Evolutionary conservation across 2,797 vertebrate genomes (phyloP).

Genomic region (Okamejei kenojei): DNA sequence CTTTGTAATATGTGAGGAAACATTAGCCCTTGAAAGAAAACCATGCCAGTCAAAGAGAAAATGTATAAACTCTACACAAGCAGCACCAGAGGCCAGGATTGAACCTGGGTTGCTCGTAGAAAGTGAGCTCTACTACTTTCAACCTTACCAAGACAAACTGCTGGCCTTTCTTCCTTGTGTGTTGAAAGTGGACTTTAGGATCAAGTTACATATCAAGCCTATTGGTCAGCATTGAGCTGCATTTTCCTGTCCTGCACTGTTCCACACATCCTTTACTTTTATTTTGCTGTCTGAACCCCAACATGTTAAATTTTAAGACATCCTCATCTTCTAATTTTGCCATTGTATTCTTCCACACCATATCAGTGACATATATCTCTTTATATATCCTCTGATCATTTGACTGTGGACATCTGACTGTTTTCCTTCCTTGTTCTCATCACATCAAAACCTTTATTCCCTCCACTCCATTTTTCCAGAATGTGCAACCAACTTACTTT

Average conservation of each 20-base stretch:
- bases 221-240: not conserved
- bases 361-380: not conserved
- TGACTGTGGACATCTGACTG: not conserved
- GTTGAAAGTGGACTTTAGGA: not conserved
- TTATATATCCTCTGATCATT: not conserved
- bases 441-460: not conserved
- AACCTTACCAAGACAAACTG: not conserved
- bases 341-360: not conserved
- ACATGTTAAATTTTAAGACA: not conserved
- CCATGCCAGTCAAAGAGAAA: too few relatives aligned
- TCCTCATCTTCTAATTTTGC: not conserved
- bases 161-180: not conserved
- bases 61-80: too few relatives aligned
- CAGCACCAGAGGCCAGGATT: too few relatives aligned
- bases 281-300: not conserved
- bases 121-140: too few relatives aligned
- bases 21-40: too few relatives aligned
- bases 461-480: not conserved
- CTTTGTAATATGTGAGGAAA: too few relatives aligned
- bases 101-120: too few relatives aligned
- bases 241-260: not conserved
- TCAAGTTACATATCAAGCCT: not conserved
- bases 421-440: not conserved
- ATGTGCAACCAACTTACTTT: not conserved
- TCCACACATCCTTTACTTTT: not conserved